A percentile compares a stretch with the other conserved stretches of the same genome.
Evolutionary conservation across 92 coral and sea anemone species (phyloP).

Genomic region (Siderastrea radians): DNA sequence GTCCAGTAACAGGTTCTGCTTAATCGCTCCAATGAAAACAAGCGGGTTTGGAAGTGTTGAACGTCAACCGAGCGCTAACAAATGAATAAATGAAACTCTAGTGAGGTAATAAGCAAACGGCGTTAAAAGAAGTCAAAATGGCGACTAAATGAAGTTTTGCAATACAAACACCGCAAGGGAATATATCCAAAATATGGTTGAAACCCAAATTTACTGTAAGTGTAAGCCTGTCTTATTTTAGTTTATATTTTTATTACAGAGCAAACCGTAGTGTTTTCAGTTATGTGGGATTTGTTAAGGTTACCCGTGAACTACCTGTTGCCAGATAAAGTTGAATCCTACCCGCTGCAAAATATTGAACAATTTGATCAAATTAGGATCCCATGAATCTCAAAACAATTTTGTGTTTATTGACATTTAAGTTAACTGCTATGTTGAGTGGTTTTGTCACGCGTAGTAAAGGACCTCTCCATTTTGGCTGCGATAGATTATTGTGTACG

Average conservation of each 20-base stretch:
- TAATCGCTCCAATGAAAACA: conserved; percentile 44
- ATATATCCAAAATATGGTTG: conserved; percentile 12
- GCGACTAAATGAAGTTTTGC: conserved; percentile 8
- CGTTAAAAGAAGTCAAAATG: conserved; percentile 33
- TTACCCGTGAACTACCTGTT: conserved; percentile 47
- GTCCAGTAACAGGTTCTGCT: conserved; percentile 25
- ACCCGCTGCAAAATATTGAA: conserved; percentile 26
- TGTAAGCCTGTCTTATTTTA: neutral
- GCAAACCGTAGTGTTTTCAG: conserved; percentile 1
- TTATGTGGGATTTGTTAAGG: conserved; percentile 8
- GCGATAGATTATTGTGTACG: too few relatives aligned
- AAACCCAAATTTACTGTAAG: conserved; percentile 26
- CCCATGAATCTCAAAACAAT: neutral
- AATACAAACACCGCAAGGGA: neutral
- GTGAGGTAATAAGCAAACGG: conserved; percentile 35
- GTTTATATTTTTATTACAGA: neutral
- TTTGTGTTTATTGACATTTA: neutral
- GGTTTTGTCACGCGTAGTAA: too few relatives aligned
- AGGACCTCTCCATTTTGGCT: too few relatives aligned
- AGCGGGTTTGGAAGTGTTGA: conserved; percentile 6
- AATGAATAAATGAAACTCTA: conserved; percentile 36
- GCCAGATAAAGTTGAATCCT: neutral
- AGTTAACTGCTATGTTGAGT: neutral
- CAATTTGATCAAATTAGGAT: conserved; percentile 28
- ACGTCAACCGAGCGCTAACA: conserved; percentile 33